Base-by-base conservation (phyloP, 1,140 invertebrate species). In the Ptiloglossa arizonensis region DNA sequence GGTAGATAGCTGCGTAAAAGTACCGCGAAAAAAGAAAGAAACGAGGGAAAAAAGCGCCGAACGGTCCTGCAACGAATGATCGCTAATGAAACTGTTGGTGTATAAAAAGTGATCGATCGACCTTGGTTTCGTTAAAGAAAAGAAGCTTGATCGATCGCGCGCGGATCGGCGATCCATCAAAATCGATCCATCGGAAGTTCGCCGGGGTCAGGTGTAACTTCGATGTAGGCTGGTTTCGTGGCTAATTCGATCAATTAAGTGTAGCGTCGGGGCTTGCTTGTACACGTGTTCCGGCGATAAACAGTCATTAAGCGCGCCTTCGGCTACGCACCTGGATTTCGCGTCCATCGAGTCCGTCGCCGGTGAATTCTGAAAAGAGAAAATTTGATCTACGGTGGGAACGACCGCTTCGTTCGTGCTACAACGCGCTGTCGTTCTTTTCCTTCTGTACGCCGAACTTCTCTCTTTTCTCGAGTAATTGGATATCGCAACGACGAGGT, bases 161-260 rank as follows among this genome's bases (percentile, higher is more conserved):
- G 13, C 13, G 35, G 38, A 59, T 22, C 29, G 35, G 29, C 63
- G 38, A 82, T 83, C 66, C 38, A 50, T 83, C 75, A 74, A 74
- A 22, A 74, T 83, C 76, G 63, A 74, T 60, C 22, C 24, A 22
- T 27, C 46, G 32, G 22, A 57, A 74, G 69, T 70, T 67, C 52
- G 69, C 38, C n/a, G 27, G 71, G 54, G 35, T 85, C 78, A 85
- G 72, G 78, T 85, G 81, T n/a, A 76, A 74, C 35, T n/a, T 46
- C 48, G 38, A 71, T 41, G 35, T 62, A 54, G 71, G 38, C 56
- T 38, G 24, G 27, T 46, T 70, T 71, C 63, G 48, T 56, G 64
- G 41, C 66, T 84, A 80, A 76, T 80, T 83, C 81, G 29, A 77
- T 73, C 78, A 80, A 83, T 83, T 83, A 83, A 57, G 27, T 2